These are phyloP conservation scores for Brachionus paranguensis DNA, from an alignment of 1,140 invertebrate genomes.

Conservation along the genomic window DNA sequence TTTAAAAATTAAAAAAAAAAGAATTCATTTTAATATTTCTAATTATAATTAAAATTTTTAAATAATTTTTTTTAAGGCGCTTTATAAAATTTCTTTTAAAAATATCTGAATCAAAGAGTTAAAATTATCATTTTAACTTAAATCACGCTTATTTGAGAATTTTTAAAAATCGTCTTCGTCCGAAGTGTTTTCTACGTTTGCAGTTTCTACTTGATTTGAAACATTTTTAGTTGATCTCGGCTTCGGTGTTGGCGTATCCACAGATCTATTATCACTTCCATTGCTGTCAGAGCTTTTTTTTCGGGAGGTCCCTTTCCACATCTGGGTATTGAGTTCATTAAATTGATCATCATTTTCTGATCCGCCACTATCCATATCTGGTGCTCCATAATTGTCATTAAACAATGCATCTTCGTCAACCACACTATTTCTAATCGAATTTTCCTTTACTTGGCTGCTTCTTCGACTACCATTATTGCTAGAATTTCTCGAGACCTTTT, in stretches of 20 bases:
- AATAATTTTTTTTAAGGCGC: not conserved
- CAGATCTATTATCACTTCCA: not conserved
- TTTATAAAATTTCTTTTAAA: not conserved
- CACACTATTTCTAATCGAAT: not conserved
- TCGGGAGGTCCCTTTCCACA: not conserved
- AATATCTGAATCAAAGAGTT: not conserved
- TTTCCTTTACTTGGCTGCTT: not conserved
- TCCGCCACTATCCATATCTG: not conserved
- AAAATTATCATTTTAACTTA: not conserved
- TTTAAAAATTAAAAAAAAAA: no score
- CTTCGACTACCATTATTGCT: not conserved
- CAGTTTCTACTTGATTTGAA: not conserved
- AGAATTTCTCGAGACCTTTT: not conserved
- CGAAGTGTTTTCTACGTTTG: not conserved
- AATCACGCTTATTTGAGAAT: not conserved
- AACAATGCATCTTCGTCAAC: conserved; percentile 7
- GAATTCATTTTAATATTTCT: no score
- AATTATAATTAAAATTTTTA: no score
- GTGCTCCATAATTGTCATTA: not conserved
- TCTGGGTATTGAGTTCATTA: not conserved
- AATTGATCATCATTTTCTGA: conserved; percentile 2
- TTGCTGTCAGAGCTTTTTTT: not conserved
- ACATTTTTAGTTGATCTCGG: not conserved
- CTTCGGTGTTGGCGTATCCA: not conserved
- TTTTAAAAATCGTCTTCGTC: not conserved